Evolutionary conservation across 2,113 vertebrate genomes (phyloP).

Genomic region (Archocentrus centrarchus): DNA sequence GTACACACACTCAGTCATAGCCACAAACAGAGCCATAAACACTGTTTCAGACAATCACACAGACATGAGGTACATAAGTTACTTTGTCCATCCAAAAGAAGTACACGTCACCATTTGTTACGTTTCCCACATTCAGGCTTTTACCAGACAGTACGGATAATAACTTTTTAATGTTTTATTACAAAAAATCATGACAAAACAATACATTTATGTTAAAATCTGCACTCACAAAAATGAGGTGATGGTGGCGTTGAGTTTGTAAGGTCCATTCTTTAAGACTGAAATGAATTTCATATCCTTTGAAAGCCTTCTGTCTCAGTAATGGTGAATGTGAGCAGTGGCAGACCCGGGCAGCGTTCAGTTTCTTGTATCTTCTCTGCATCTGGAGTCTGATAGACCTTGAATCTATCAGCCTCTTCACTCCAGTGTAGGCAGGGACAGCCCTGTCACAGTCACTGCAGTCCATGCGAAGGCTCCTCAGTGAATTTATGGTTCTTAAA

Average conservation of each 20-base stretch:
- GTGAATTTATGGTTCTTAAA: neutral
- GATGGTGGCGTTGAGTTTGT: constrained; percentile 29
- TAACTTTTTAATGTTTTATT: constrained; percentile 59
- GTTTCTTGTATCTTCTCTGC: neutral
- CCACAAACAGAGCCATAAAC: neutral
- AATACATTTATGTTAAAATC: constrained; percentile 43
- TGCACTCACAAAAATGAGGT: constrained; percentile 47
- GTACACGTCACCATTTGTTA: neutral
- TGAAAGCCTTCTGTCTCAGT: neutral
- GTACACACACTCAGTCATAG: neutral
- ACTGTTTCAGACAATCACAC: neutral
- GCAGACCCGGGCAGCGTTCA: neutral
- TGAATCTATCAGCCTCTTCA: neutral
- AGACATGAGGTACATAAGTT: neutral
- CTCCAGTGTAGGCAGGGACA: constrained; percentile 20
- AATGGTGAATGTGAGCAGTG: neutral
- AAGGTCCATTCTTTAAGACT: constrained; percentile 35
- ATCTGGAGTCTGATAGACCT: neutral
- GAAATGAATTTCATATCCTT: neutral
- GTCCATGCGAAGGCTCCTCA: neutral
- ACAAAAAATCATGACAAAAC: constrained; percentile 65
- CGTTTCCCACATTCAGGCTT: neutral
- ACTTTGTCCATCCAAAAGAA: neutral
- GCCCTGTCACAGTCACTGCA: neutral
- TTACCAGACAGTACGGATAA: neutral